Base-by-base conservation (phyloP, 2,888 invertebrate species). In the Tinea trinotella region DNA sequence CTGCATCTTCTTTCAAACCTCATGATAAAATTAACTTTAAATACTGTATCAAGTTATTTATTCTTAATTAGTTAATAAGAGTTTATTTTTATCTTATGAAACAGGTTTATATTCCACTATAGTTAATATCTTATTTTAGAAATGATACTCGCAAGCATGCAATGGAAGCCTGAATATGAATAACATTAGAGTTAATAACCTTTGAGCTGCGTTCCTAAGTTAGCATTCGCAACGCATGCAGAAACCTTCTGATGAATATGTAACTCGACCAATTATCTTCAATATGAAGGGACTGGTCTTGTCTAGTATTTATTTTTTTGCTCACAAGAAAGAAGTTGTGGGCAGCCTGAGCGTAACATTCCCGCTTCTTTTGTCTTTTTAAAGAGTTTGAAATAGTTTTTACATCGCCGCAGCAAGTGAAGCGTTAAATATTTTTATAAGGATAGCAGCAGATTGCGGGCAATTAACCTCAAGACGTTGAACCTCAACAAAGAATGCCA, bases 161-260 rank as follows among this genome's bases (percentile, higher is more conserved):
- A 46, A 19, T 19, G 19, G 46, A 18, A 19, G 46, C 19, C 15
- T 19, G 17, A 46, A 46, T 19, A 19, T 44, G 17, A 44, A 17
- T 17, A 44, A 44, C 18, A 17, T 46, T 46, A 46, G 46, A 46
- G 46, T 17, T 46, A 46, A 46, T 46, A 46, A 46, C 46, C 46
- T 46, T 46, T 46, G 12, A 46, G 46, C 10, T 18, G 19, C 46
- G 18, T 18, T 12, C 50, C 24, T 50, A 50, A 50, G 12, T 24
- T 24, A 10, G 48, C 48, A 48, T 20, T 12, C 48, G 48, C 17
- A 10, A 48, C 24, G 24, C 50, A 24, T 50, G 50, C 50, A 50
- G 24, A 50, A 50, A 50, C 22, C 50, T 24, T 24, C 22, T 24
- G 50, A 50, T 50, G 50, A 50, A 50, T 50, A 50, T 50, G 50